Evolutionary conservation across 2,113 vertebrate genomes (phyloP).

Genomic region (Ptychochromis oligacanthus): DNA sequence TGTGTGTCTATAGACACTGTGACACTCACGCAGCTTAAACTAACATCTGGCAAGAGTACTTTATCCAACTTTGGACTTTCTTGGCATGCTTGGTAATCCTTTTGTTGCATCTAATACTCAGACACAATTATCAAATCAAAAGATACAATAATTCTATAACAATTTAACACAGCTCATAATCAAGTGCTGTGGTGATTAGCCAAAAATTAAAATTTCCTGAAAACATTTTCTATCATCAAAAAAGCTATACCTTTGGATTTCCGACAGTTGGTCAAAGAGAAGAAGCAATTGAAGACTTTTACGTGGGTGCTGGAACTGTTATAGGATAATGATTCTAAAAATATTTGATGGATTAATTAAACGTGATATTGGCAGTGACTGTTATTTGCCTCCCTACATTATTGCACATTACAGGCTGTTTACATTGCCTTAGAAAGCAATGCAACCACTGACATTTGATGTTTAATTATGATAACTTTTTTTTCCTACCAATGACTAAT

Average conservation of each 20-base stretch:
- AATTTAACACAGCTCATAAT: neutral
- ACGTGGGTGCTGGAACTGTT: no score
- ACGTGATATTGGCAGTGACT: neutral
- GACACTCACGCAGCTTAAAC: slow-evolving; percentile 71
- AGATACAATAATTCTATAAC: neutral
- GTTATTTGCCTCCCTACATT: neutral
- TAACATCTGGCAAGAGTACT: slow-evolving; percentile 78
- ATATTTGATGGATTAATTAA: no score
- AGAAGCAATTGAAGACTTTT: no score
- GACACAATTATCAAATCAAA: neutral
- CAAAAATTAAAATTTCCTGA: neutral
- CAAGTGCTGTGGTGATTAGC: neutral
- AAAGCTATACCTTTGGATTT: neutral
- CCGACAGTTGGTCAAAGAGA: neutral
- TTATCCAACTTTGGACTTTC: slow-evolving; percentile 53
- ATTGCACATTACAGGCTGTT: neutral
- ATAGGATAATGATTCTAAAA: no score
- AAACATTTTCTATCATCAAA: neutral
- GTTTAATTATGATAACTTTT: neutral
- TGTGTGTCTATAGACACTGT: slow-evolving; percentile 61
- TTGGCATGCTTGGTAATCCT: slow-evolving; percentile 35
- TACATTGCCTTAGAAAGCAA: neutral
- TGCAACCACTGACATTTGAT: neutral
- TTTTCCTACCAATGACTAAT: neutral
- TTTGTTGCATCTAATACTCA: slow-evolving; percentile 11